Base-by-base conservation (phyloP, 2,888 invertebrate genomes). In the Lacanobia oleracea region DNA sequence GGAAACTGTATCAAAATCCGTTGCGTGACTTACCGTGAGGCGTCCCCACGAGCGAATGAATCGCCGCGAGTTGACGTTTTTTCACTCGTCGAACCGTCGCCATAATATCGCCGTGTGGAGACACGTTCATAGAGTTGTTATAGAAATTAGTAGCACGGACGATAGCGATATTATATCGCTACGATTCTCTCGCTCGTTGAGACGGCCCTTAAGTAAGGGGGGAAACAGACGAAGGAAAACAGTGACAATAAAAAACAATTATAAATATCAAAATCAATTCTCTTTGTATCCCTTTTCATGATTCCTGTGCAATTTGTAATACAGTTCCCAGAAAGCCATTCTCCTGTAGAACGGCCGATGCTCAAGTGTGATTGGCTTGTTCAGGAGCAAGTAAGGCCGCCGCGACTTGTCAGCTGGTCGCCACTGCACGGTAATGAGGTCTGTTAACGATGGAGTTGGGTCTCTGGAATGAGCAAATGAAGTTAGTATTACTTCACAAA, bases 251-350 rank as follows among this genome's bases (percentile, higher is more conserved):
- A 43, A 9, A 43, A 43, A 12, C 8, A 43, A 10, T 10, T 8
- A 43, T 1, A 43, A 43, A 43, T 43, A 10, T 48, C 8, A 6
- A 48, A 18, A 33, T 56, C 37, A 56, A 18, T 56, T 33, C 10
- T 10, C 33, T 56, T 56, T 33, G n/a, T 48, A 56, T 37, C 76
- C 80, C 9, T 51, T 76, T 43, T 45, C 54, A 14, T 79, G 9
- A 27, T 65, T 60, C 37, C 18, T 27, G 7, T 76, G 50, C 53
- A 82, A 75, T 73, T 75, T 69, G 57, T 76, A 76, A 61, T 80
- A 76, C 21, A 76, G 45, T 53, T 76, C 65, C 76, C 81, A 76
- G 50, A 76, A 76, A 18, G 76, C 75, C 76, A 76, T 75, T 27
- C 81, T 64, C 27, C 21, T 60, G 6, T 56, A 21, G 10, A 80